Base-by-base conservation (phyloP, 1,140 invertebrate genomes). In the Parasteatoda tepidariorum region DNA sequence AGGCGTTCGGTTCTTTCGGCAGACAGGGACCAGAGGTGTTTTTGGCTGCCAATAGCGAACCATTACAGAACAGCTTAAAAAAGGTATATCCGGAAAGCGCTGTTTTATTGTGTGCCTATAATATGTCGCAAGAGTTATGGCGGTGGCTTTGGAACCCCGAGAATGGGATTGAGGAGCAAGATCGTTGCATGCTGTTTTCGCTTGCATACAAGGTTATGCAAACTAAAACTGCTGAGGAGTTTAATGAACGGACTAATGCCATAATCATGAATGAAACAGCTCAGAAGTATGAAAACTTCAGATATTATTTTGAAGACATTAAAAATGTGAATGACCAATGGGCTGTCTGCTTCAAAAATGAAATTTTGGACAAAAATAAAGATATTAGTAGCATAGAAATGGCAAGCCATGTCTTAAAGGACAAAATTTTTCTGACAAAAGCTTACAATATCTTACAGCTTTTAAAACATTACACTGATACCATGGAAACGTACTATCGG, bases 281-380 rank as follows among this genome's bases (percentile, higher is more conserved):
- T 2, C 81, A 83, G 31, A 83, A 83, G n/a, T 83, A 83, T 57
- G 68, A 62, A 54, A 62, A 74, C 2, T 83, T 83, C 38, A 41
- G 55, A 28, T 30, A 15, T 3, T 22, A 73, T 38, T 83, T 73
- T 66, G 70, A 83, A 74, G 81, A 83, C 2, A 83, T 83, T 11
- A 64, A 64, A 57, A 30, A 4, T 22, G 18, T 74, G 1, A 74
- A 68, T 18, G 81, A 83, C 7, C 55, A 48, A 18, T 83, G 81
- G 81, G 81, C 81, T 22, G 81, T 83, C 0, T 83, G 81, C 18
- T 83, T 83, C 38, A 83, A 83, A 57, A 83, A 83, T 55, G 68
- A 83, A 55, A 83, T 83, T 26, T 26, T 83, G 11, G 81, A 83
- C 18, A 83, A 74, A 34, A 70, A 83, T 26, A 73, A 74, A 28